phyloP scores from a whole-genome alignment of 2,888 invertebrate genomes.

The Orchesellides sinensis region DNA sequence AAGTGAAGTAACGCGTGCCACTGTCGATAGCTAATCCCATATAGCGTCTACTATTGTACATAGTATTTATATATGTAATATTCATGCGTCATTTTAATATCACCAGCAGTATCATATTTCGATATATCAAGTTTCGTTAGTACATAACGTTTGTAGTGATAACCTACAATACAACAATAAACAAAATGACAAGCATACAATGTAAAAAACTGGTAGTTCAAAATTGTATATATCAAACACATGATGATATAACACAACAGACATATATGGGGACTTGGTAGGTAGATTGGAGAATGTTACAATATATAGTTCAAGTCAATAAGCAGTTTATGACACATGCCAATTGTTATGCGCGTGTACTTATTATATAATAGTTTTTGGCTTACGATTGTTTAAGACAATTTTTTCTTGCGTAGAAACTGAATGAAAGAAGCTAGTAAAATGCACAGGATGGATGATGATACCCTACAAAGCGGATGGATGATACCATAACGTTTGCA shows the following conservation, averaged over 20 bases:
- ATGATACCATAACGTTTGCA: background rate
- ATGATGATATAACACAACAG: background rate
- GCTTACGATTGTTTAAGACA: too few relatives aligned
- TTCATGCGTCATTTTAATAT: background rate
- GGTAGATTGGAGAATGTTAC: background rate
- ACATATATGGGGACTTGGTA: background rate
- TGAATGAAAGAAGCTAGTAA: too few relatives aligned
- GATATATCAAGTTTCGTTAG: background rate
- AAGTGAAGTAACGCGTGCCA: slow-evolving; percentile 6
- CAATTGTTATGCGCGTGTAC: slow-evolving; percentile 18
- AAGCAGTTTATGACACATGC: slow-evolving; percentile 23
- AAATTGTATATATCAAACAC: background rate
- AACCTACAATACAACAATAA: slow-evolving; percentile 16
- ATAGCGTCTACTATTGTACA: background rate
- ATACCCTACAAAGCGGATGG: slow-evolving; percentile 40
- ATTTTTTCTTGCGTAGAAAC: too few relatives aligned
- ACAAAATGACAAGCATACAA: background rate
- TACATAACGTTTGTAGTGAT: background rate
- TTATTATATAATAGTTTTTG: too few relatives aligned
- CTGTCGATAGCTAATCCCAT: background rate
- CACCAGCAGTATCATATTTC: slow-evolving; percentile 20
- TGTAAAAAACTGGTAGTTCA: slow-evolving; percentile 8
- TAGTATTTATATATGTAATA: too few relatives aligned
- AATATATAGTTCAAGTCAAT: background rate
- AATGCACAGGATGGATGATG: slow-evolving; percentile 34